Conservation (phyloP, 2,113 vertebrate species). For the Ageneiosus marmoratus region DNA sequence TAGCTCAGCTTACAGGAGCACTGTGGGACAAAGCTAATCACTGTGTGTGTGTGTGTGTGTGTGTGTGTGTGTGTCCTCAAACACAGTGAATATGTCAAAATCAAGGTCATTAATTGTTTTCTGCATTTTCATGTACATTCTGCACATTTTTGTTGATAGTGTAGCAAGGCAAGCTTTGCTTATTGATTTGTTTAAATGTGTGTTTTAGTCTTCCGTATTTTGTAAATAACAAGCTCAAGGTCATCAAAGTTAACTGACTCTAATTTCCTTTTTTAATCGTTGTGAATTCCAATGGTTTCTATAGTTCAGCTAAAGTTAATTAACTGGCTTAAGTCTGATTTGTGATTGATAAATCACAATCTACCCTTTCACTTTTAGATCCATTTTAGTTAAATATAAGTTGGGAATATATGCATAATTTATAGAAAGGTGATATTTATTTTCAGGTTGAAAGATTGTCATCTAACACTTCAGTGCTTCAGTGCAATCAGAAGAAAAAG, state of each 20-base stretch:
- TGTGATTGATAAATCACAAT: background rate
- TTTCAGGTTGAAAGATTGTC: background rate
- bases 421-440: too few relatives aligned
- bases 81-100: background rate
- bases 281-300: background rate
- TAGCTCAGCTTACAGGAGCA: constrained; percentile 29
- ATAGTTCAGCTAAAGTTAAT: background rate
- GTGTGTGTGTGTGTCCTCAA: background rate
- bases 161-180: background rate
- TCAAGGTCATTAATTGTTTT: constrained; percentile 15
- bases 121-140: background rate
- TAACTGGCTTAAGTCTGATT: background rate
- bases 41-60: background rate
- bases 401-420: background rate
- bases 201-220: background rate
- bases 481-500: background rate
- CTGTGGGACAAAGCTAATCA: constrained; percentile 11
- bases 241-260: background rate
- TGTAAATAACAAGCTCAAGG: constrained; percentile 7
- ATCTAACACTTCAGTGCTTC: background rate
- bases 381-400: background rate
- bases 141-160: background rate
- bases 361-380: background rate
- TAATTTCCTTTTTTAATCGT: background rate
- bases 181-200: background rate